Evolutionary conservation across 2,113 vertebrate species (phyloP).

Genomic region (Pterocles orientalis): DNA sequence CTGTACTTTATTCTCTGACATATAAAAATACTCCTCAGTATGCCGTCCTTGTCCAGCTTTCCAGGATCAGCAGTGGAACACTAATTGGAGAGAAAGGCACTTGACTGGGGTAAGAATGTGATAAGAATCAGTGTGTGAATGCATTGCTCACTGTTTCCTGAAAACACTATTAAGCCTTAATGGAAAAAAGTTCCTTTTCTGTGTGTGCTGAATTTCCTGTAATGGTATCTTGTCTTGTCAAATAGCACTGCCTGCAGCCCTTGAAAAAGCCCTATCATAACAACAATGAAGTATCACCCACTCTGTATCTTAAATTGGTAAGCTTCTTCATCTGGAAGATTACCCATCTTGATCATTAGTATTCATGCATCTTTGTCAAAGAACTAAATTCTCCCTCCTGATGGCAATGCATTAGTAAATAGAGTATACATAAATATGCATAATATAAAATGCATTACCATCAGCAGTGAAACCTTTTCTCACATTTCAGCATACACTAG

Average conservation of each 20-base stretch:
- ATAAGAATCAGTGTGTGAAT: background rate
- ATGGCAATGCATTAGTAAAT: background rate
- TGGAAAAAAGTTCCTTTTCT: background rate
- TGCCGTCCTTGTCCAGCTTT: background rate
- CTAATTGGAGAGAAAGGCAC: background rate
- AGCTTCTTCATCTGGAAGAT: background rate
- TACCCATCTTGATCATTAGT: background rate
- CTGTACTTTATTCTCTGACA: background rate
- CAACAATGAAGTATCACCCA: background rate
- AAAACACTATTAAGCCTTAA: background rate
- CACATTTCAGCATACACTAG: background rate
- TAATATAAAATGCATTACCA: background rate
- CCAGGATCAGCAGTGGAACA: background rate
- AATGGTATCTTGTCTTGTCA: background rate
- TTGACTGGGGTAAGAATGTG: background rate
- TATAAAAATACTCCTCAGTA: background rate
- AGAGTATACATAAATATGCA: background rate
- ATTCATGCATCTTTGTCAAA: background rate
- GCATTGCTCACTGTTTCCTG: background rate
- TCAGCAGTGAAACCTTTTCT: background rate
- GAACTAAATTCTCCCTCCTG: background rate
- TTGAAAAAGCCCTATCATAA: background rate
- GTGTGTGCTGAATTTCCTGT: background rate
- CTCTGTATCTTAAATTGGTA: background rate
- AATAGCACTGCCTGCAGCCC: background rate